phyloP scores from a whole-genome alignment of 1,140 invertebrate species.

The Hestina assimilis region DNA sequence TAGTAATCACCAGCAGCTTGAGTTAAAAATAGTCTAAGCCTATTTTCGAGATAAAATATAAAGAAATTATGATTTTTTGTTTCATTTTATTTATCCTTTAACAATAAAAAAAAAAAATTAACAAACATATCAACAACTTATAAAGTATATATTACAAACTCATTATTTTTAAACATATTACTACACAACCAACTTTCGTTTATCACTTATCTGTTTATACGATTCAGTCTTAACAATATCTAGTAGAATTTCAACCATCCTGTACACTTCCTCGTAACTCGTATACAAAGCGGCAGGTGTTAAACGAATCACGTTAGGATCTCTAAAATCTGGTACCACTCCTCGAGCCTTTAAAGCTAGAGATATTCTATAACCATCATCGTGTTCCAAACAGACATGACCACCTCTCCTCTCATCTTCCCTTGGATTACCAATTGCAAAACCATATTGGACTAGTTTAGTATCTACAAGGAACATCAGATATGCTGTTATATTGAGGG shows the following conservation, averaged over 20 bases:
- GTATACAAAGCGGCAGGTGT: slow-evolving; percentile 56
- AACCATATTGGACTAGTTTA: slow-evolving; percentile 43
- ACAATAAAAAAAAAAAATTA: background rate
- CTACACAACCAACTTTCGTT: slow-evolving; percentile 27
- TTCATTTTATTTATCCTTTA: slow-evolving; percentile 25
- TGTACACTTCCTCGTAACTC: slow-evolving; percentile 55
- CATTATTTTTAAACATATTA: background rate
- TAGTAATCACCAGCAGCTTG: slow-evolving; percentile 46
- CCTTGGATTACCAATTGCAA: slow-evolving; percentile 47
- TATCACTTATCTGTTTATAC: slow-evolving; percentile 40
- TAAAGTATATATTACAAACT: too few species aligned
- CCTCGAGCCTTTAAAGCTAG: slow-evolving; percentile 44
- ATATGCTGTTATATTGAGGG: slow-evolving; percentile 55
- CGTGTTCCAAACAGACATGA: slow-evolving; percentile 58
- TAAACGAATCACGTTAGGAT: slow-evolving; percentile 56
- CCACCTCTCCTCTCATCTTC: slow-evolving; percentile 58
- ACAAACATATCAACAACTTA: background rate
- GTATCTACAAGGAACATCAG: slow-evolving; percentile 62
- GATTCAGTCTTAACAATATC: slow-evolving; percentile 49
- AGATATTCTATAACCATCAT: slow-evolving; percentile 58
- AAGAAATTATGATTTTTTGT: slow-evolving; percentile 32
- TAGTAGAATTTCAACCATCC: slow-evolving; percentile 45
- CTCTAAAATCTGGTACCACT: slow-evolving; percentile 51
- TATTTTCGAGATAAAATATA: slow-evolving; percentile 60
- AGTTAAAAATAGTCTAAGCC: slow-evolving; percentile 52